phyloP scores from a whole-genome alignment of 2,797 vertebrate genomes.

The Pseudopleuronectes americanus region DNA sequence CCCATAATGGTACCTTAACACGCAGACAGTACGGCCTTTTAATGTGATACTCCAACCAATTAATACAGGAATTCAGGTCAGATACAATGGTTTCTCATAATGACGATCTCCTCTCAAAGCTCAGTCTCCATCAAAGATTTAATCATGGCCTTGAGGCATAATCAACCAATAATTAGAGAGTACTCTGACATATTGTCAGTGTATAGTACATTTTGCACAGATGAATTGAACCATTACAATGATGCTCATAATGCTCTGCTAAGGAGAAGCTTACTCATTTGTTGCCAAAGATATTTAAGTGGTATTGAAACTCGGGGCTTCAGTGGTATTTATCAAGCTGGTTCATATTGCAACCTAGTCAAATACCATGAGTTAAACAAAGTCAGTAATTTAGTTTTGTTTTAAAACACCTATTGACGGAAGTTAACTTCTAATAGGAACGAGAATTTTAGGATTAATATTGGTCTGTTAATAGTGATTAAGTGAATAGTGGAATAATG shows the following conservation, averaged over 20 bases:
- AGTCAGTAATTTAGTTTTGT: not conserved
- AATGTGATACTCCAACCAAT: not conserved
- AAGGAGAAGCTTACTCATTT: too few species aligned
- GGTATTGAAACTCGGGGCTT: too few species aligned
- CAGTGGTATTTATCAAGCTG: not conserved
- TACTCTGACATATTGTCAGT: not conserved
- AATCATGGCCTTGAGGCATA: not conserved
- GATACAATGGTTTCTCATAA: not conserved
- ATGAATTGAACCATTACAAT: not conserved
- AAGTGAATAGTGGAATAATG: too few species aligned
- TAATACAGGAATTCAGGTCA: conserved; percentile 2
- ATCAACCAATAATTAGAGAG: not conserved
- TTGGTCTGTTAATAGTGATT: not conserved
- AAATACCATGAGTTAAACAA: too few species aligned
- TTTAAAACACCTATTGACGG: too few species aligned
- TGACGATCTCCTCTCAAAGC: not conserved
- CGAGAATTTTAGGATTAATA: not conserved
- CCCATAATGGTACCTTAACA: conserved; percentile 1
- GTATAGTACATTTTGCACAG: not conserved
- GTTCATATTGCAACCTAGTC: not conserved
- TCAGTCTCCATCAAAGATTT: not conserved
- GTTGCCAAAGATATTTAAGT: too few species aligned
- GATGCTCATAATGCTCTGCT: not conserved
- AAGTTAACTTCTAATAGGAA: too few species aligned
- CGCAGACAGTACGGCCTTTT: conserved; percentile 14